Base-by-base conservation (phyloP, 2,888 invertebrate species). In the Philhelius pedissequus region DNA sequence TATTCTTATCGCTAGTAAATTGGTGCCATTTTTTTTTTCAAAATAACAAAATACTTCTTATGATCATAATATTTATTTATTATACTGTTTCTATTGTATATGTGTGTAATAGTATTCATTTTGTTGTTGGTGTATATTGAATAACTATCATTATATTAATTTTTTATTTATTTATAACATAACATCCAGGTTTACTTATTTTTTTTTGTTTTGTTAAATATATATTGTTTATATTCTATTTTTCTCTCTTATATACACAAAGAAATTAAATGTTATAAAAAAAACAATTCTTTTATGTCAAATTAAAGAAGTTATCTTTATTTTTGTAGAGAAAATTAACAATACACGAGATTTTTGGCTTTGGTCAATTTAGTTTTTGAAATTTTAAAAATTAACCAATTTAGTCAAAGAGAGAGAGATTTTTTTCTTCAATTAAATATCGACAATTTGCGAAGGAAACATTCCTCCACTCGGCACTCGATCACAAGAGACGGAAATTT, bases 201-300 rank as follows among this genome's bases (percentile, higher is more conserved):
- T 48, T 62, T 15, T 27, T 13, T n/a, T 50, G n/a, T n/a, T 45
- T 45, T 20, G 15, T 11, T n/a, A 38, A 43, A 62, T 62, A 40
- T 25, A 40, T 40, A 62, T 43, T 64, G 1, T 48, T 48, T 43
- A 18, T 60, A 32, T 60, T 76, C 64, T 70, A 56, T 62, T 56
- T 66, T 66, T 79, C 78, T 78, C 83, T 79, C 70, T 78, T 79
- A 78, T 79, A 58, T 75, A 83, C 73, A 83, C 71, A 82, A 73
- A 76, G 5, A 25, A 40, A 22, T 20, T 32, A 64, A 32, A 45
- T 20, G 56, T 52, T n/a, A 35, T 35, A 32, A 66, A 76, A 38
- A 68, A 71, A 66, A 78, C 68, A 18, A 54, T 50, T 15, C n/a
- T 73, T 78, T 38, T 70, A n/a, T 62, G 69, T 75, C 60, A 74